Evolutionary conservation across 2,797 vertebrate species (phyloP).

Genomic region (Microctenopoma lineatum): DNA sequence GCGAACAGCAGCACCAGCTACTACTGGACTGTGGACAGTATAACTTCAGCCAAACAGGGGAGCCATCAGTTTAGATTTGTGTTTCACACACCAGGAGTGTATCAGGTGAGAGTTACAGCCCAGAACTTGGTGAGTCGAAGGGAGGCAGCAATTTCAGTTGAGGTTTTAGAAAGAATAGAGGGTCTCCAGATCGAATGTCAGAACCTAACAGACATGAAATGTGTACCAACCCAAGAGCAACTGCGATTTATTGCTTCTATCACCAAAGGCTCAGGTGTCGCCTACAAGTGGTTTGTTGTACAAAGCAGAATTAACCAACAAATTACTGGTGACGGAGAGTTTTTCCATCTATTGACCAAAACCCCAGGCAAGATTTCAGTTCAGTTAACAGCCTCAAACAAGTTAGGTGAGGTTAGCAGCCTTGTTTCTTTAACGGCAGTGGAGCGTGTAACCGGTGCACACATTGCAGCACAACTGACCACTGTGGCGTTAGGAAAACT

Average conservation of each 20-base stretch:
- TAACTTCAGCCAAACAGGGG: slow-evolving; percentile 51
- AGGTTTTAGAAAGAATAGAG: slow-evolving; percentile 80
- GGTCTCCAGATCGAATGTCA: slow-evolving; percentile 71
- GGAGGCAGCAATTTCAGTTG: slow-evolving; percentile 66
- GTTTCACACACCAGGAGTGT: slow-evolving; percentile 76
- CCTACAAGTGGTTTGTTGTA: slow-evolving; percentile 76
- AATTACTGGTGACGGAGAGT: slow-evolving; percentile 43
- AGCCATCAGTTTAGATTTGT: slow-evolving; percentile 65
- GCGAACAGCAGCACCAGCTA: slow-evolving; percentile 67
- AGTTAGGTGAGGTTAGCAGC: slow-evolving; percentile 64
- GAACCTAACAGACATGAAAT: slow-evolving; percentile 63
- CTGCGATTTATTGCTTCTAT: slow-evolving; percentile 69
- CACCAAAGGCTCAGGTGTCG: slow-evolving; percentile 78
- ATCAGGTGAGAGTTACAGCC: slow-evolving; percentile 71
- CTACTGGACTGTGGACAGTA: slow-evolving; percentile 78
- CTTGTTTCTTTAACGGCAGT: slow-evolving; percentile 68
- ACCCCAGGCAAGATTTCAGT: slow-evolving; percentile 70
- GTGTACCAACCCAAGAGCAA: slow-evolving; percentile 69
- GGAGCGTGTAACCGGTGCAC: slow-evolving; percentile 63
- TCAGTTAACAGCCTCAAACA: slow-evolving; percentile 78
- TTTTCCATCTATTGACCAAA: slow-evolving; percentile 65
- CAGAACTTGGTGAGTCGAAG: slow-evolving; percentile 74
- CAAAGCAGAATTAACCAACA: slow-evolving; percentile 34
- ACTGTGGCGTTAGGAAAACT: slow-evolving; percentile 60
- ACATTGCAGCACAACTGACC: slow-evolving; percentile 48